These are phyloP conservation scores for Spea multiplicata DNA, from an alignment of 2,113 vertebrate genomes.

Conservation along the genomic window DNA sequence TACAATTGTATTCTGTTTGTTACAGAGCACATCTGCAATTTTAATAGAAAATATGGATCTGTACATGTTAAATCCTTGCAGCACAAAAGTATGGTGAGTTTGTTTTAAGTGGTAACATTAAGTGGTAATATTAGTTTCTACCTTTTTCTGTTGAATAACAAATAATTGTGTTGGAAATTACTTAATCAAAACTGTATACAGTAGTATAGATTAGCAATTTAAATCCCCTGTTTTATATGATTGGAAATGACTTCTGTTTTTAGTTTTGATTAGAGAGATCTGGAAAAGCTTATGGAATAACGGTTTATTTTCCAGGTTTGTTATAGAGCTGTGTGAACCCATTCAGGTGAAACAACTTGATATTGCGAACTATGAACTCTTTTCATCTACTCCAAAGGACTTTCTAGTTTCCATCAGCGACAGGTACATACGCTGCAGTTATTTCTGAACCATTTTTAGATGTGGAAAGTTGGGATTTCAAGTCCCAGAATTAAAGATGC, in stretches of 20 bases:
- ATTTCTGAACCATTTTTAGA: too few species aligned
- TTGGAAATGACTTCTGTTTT: neutral
- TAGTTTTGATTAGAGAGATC: too few species aligned
- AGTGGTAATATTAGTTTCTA: neutral
- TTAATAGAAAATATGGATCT: conserved; percentile 98
- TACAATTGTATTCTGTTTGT: conserved; percentile 19
- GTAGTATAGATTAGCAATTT: too few species aligned
- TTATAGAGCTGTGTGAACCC: conserved; percentile 97
- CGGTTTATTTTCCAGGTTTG: conserved; percentile 77
- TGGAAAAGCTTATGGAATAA: too few species aligned
- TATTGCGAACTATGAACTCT: conserved; percentile 96
- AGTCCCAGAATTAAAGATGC: too few species aligned
- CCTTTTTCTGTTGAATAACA: too few species aligned
- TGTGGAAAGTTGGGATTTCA: too few species aligned
- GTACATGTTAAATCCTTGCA: conserved; percentile 98
- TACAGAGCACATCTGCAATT: conserved; percentile 93
- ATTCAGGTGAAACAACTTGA: conserved; percentile 98
- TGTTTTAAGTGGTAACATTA: neutral
- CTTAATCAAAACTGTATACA: too few species aligned
- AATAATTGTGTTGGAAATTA: too few species aligned
- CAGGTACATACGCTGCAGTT: conserved; percentile 67
- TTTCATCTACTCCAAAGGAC: conserved; percentile 97
- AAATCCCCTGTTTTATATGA: neutral
- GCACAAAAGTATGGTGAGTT: conserved; percentile 96
- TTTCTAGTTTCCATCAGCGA: conserved; percentile 97